Evolutionary conservation across 2,797 vertebrate genomes (phyloP).

Genomic region (Cirrhinus mrigala): DNA sequence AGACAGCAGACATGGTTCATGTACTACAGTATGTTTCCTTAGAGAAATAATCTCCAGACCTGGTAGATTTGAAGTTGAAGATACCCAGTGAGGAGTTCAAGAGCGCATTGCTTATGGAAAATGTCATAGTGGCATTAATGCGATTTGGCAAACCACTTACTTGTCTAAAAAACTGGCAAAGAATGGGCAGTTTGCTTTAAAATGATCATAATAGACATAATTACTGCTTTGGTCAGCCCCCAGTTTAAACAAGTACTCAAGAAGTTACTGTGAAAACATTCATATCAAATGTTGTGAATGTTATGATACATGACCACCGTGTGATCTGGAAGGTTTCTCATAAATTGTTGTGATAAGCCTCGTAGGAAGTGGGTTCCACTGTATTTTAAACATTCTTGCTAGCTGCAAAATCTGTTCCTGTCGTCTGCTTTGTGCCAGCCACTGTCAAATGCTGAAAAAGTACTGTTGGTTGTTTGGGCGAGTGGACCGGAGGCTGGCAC

Average conservation of each 20-base stretch:
- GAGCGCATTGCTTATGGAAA: neutral
- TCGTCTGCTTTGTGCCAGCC: conserved; percentile 1
- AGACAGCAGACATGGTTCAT: conserved; percentile 19
- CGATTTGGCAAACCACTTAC: neutral
- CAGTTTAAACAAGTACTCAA: conserved; percentile 39
- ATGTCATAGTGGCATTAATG: neutral
- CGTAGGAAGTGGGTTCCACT: neutral
- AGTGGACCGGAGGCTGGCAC: conserved; percentile 10
- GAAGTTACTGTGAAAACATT: conserved; percentile 37
- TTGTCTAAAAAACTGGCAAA: conserved; percentile 16
- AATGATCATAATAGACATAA: conserved; percentile 20
- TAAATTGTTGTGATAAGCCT: conserved; percentile 9
- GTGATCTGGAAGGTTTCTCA: neutral
- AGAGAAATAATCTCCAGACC: conserved; percentile 12
- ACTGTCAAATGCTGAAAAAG: conserved; percentile 42
- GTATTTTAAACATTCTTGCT: conserved; percentile 28
- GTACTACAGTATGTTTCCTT: neutral
- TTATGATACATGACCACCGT: conserved; percentile 11
- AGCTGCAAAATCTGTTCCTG: neutral
- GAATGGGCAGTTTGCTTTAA: neutral
- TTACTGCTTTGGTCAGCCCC: conserved; percentile 20
- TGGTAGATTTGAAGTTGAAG: conserved; percentile 20
- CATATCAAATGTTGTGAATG: neutral
- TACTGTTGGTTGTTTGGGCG: neutral
- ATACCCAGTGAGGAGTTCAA: neutral